Evolutionary conservation across 2,113 vertebrate genomes (phyloP).

Genomic region (Grallaria varia): DNA sequence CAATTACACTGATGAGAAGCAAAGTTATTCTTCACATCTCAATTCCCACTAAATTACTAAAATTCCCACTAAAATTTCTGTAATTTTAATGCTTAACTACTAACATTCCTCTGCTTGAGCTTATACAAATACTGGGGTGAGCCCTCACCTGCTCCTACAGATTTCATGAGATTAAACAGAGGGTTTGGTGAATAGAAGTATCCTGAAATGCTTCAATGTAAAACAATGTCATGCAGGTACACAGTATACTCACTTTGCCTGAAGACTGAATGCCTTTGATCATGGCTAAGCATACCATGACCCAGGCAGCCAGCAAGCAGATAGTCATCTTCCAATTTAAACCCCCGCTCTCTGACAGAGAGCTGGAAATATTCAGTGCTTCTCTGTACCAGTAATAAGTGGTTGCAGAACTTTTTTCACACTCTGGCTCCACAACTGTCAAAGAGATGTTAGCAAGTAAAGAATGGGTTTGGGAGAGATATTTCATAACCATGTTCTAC

Average conservation of each 20-base stretch:
- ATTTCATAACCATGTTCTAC: background rate
- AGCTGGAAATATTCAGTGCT: conserved; percentile 91
- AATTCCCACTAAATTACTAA: background rate
- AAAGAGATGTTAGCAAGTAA: conserved; percentile 9
- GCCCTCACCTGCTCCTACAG: background rate
- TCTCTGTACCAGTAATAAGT: conserved; percentile 97
- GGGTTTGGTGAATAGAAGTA: background rate
- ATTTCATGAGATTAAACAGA: background rate
- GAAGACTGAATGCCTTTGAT: conserved; percentile 99
- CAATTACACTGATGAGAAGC: background rate
- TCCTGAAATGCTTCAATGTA: background rate
- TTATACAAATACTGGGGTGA: background rate
- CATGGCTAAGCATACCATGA: conserved; percentile 95
- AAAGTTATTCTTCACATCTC: background rate
- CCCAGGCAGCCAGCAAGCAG: conserved; percentile 90
- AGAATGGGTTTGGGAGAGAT: background rate
- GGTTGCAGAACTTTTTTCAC: conserved; percentile 94
- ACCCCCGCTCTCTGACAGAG: conserved; percentile 89
- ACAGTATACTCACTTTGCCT: conserved; percentile 86
- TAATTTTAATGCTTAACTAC: background rate
- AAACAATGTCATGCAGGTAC: background rate
- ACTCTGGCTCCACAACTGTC: conserved; percentile 91
- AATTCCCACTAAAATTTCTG: background rate
- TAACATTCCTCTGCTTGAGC: background rate
- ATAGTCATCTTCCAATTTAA: conserved; percentile 97